A percentile compares a stretch with the other conserved stretches of the same genome.
Evolutionary conservation across 1,140 invertebrate species (phyloP).

Genomic region (Diorhabda elongata): DNA sequence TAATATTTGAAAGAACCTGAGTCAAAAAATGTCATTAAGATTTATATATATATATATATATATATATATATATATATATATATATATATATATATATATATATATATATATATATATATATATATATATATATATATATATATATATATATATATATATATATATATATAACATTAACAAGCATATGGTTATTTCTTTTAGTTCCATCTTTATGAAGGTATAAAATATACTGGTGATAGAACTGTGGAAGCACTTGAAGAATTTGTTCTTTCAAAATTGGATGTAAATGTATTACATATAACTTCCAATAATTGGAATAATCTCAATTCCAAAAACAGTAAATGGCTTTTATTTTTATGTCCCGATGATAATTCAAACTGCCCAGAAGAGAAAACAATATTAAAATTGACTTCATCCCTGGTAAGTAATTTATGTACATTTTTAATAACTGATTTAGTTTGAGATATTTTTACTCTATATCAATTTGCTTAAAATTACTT

Average conservation of each 20-base stretch:
- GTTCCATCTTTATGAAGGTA: slow-evolving; percentile 44
- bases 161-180: too few species aligned
- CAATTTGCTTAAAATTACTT: too few species aligned
- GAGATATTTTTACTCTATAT: too few species aligned
- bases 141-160: background rate
- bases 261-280: slow-evolving; percentile 49
- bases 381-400: slow-evolving; percentile 51
- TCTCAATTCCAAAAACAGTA: slow-evolving; percentile 32
- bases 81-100: too few species aligned
- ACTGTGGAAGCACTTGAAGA: slow-evolving; percentile 48
- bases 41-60: background rate
- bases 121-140: background rate
- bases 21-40: background rate
- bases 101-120: too few species aligned
- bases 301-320: slow-evolving; percentile 41
- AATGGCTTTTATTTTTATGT: slow-evolving; percentile 51
- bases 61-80: background rate
- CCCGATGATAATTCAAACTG: slow-evolving; percentile 51
- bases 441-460: too few species aligned
- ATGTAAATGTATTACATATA: slow-evolving; percentile 37
- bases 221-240: slow-evolving; percentile 48
- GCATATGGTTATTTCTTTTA: slow-evolving; percentile 17
- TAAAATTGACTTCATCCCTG: slow-evolving; percentile 61
- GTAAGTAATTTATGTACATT: slow-evolving; percentile 47
- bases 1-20: background rate